Conservation (phyloP, 1,140 invertebrate genomes). For the Brachionus koreanus region DNA sequence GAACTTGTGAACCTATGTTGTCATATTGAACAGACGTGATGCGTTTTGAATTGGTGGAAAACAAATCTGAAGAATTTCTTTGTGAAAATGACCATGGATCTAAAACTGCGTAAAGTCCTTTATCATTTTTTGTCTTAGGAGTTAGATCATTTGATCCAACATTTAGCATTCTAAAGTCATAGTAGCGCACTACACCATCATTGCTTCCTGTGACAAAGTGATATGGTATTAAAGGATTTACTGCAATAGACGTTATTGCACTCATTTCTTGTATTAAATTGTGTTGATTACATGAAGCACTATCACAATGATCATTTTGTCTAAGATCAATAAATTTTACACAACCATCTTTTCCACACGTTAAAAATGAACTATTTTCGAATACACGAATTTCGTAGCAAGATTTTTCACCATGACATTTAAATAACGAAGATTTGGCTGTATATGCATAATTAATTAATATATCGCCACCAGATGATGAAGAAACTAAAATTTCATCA, state of each 20-base stretch:
- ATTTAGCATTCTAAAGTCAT: slow-evolving; percentile 65
- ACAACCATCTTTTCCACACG: slow-evolving; percentile 81
- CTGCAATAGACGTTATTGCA: slow-evolving; percentile 73
- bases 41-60: slow-evolving; percentile 64
- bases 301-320: slow-evolving; percentile 64
- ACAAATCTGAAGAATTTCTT: slow-evolving; percentile 55
- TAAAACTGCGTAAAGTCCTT: slow-evolving; percentile 62
- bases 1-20: slow-evolving; percentile 69
- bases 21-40: slow-evolving; percentile 78
- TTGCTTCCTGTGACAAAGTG: slow-evolving; percentile 62
- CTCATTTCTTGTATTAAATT: slow-evolving; percentile 69
- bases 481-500: slow-evolving; percentile 71
- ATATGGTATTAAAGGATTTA: slow-evolving; percentile 70
- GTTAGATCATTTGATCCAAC: slow-evolving; percentile 48
- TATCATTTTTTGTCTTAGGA: background rate
- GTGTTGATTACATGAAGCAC: slow-evolving; percentile 64
- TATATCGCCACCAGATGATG: slow-evolving; percentile 78
- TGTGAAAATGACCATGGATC: slow-evolving; percentile 63
- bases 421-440: slow-evolving; percentile 47
- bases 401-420: slow-evolving; percentile 13
- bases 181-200: slow-evolving; percentile 58
- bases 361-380: slow-evolving; percentile 73
- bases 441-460: slow-evolving; percentile 69
- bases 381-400: slow-evolving; percentile 60
- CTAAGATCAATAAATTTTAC: slow-evolving; percentile 78